Percentiles rank a stretch among this genome's conserved stretches.
These are phyloP conservation scores for Fregetta grallaria DNA, from an alignment of 2,113 vertebrate species.

Conservation along the genomic window DNA sequence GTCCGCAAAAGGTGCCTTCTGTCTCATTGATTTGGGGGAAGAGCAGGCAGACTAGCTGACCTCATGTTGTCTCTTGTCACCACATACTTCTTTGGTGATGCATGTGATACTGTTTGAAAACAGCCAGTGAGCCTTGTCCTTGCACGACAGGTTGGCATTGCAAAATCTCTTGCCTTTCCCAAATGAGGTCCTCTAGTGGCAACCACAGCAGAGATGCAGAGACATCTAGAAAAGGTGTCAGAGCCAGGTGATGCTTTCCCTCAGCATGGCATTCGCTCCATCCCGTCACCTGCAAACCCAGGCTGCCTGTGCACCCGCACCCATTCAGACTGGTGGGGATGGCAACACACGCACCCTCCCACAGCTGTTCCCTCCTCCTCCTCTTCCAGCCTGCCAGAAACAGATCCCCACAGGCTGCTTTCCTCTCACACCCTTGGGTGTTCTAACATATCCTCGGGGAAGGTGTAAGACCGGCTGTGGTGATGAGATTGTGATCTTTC, in stretches of 20 bases:
- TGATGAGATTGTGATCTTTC: background rate
- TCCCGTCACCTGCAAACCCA: background rate
- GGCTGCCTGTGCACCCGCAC: background rate
- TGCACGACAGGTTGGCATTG: background rate
- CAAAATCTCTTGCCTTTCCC: background rate
- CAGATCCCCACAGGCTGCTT: background rate
- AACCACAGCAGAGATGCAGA: background rate
- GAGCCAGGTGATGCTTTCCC: background rate
- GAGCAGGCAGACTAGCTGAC: background rate
- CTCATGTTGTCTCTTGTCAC: background rate
- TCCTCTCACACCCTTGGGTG: background rate
- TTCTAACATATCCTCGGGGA: constrained; percentile 7
- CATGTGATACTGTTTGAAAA: background rate
- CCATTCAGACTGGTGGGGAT: background rate
- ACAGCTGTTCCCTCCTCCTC: background rate
- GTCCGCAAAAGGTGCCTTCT: background rate
- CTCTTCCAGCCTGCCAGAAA: background rate
- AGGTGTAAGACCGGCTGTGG: constrained; percentile 19
- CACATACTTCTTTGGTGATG: background rate
- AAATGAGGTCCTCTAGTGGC: background rate
- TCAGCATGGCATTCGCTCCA: background rate
- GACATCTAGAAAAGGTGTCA: background rate
- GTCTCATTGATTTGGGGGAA: background rate
- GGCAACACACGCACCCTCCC: background rate
- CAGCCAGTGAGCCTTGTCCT: background rate